A percentile compares a stretch with the other conserved stretches of the same genome.
Conservation (phyloP, 2,888 invertebrate genomes). For the Ametastegia equiseti region DNA sequence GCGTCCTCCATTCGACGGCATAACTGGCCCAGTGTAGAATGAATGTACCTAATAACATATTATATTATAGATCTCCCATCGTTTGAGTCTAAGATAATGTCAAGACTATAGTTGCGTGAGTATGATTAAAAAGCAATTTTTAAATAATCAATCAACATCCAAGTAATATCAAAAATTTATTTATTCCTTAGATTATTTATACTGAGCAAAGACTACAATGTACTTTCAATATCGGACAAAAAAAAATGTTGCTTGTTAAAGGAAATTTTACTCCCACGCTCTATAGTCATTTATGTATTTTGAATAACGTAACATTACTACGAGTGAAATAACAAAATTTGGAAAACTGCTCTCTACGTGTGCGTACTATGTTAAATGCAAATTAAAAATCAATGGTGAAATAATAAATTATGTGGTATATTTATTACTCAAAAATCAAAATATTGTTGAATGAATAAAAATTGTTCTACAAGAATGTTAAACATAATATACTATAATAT, state of each 20-base stretch:
- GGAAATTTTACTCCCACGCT: background rate
- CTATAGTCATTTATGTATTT: background rate
- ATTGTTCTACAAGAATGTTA: conserved; percentile 29
- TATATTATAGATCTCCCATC: conserved; percentile 34
- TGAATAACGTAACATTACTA: conserved; percentile 7
- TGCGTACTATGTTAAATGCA: conserved; percentile 13
- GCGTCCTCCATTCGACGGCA: conserved; percentile 77
- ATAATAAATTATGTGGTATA: background rate
- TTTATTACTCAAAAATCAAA: background rate
- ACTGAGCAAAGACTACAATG: background rate
- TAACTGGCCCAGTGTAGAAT: conserved; percentile 83
- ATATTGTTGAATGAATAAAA: background rate
- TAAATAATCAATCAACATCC: background rate
- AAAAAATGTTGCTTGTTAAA: background rate
- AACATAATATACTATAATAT: conserved; percentile 16
- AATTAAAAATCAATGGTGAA: conserved; percentile 17
- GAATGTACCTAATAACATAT: conserved; percentile 83
- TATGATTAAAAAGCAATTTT: background rate
- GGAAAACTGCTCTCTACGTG: conserved; percentile 28
- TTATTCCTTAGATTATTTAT: no score
- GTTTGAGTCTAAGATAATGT: background rate
- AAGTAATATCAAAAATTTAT: background rate
- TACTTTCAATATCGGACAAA: background rate
- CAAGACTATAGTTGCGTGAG: conserved; percentile 31
- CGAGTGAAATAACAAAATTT: conserved; percentile 2